Evolutionary conservation across 2,797 vertebrate genomes (phyloP), one percentile per base, ranked within the genome.

Genomic region (Eospalax fontanierii): DNA sequence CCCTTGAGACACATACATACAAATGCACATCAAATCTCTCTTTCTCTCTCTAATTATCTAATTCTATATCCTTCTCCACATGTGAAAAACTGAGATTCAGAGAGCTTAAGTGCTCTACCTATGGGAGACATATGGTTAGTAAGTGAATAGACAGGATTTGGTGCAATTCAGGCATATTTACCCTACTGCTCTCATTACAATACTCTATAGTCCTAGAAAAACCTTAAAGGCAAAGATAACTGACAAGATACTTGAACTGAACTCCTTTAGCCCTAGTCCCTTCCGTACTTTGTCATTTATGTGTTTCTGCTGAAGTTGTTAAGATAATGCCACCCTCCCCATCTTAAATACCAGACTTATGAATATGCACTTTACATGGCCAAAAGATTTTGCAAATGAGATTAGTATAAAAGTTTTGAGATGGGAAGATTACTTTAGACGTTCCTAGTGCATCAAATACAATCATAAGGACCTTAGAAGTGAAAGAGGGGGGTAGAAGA

Each of bases 341-440:
- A 50, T 35, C 33, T 68, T 89, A 66, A 79, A 68, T 87, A 85
- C 15, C n/a, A 78, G 57, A 94, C 18, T 19, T 59, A 4, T 84
- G 76, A 94, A 40, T n/a, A 57, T 71, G 11, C 76, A 15, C 24
- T 50, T 76, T 74, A 54, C 4, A 5, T 63, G 28, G 82, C 4
- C 73, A 93, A 88, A 82, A 43, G 43, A 87, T 46, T 70, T 71
- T 75, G 38, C 12, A 9, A 38, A 50, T 59, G 5, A 88, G 33
- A 75, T 57, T 59, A 93, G 84, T 24, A 35, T 89, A 91, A 73
- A 59, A 46, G 46, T 93, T 74, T 85, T 78, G 24, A 93, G 78
- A 43, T 54, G 22, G 40, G 24, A 14, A 79, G 43, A 93, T 89
- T 87, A 86, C 81, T 40, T 68, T 76, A 40, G 57, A 50, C 85